Percentiles rank a stretch among this genome's conserved stretches.
These are phyloP conservation scores for Dolomedes plantarius DNA, from an alignment of 2,888 invertebrate species.

Conservation along the genomic window DNA sequence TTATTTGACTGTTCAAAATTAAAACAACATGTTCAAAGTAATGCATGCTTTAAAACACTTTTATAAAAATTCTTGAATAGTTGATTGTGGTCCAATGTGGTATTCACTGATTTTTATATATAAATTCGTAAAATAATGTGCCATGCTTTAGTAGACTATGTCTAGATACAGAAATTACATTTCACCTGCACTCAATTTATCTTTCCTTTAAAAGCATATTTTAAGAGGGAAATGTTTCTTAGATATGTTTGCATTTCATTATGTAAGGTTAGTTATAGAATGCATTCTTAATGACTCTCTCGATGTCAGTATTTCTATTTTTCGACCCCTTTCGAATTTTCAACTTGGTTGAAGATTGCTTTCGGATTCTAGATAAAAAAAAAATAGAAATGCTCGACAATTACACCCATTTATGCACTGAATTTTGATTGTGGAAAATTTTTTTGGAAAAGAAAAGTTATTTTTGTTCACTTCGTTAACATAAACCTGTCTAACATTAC, in stretches of 20 bases:
- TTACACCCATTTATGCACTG: not conserved
- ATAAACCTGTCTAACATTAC: too few species aligned
- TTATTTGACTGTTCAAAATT: not conserved
- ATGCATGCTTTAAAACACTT: not conserved
- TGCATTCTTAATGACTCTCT: not conserved
- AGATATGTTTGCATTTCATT: not conserved
- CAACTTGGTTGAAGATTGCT: too few species aligned
- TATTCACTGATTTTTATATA: not conserved
- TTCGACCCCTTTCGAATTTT: too few species aligned
- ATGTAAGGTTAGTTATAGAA: not conserved
- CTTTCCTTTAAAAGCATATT: not conserved
- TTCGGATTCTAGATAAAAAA: not conserved
- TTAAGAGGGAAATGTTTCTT: too few species aligned
- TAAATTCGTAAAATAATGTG: conserved; percentile 30
- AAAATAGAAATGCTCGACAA: not conserved
- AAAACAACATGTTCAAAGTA: not conserved
- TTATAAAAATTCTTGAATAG: not conserved
- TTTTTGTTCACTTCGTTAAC: too few species aligned
- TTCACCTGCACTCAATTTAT: not conserved
- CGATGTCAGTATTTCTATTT: too few species aligned
- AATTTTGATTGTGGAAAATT: not conserved
- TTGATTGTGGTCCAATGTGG: not conserved
- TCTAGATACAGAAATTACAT: not conserved
- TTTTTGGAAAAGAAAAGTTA: not conserved
- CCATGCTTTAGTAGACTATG: conserved; percentile 29